Percentiles rank a stretch among this genome's conserved stretches.
phyloP scores from a whole-genome alignment of 2,113 vertebrate genomes.

The Myrmecobius fasciatus region DNA sequence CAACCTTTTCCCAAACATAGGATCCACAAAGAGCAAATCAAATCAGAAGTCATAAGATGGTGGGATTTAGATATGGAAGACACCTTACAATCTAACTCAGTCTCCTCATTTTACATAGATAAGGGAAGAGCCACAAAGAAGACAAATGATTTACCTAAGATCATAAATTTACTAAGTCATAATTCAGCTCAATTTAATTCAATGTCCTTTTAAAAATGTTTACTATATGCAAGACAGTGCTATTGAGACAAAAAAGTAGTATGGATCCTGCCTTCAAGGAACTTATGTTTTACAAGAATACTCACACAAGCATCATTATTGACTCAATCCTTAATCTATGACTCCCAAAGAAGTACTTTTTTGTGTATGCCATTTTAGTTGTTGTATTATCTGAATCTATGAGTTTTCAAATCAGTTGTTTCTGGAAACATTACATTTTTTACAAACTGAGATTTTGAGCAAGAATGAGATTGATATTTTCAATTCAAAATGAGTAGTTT shows the following conservation, averaged over 20 bases:
- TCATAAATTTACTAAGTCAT: neutral
- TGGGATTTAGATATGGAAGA: neutral
- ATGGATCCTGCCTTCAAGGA: neutral
- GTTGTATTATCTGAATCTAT: neutral
- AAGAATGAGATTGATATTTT: conserved; percentile 40
- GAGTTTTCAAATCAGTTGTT: neutral
- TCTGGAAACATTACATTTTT: neutral
- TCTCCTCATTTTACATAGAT: neutral
- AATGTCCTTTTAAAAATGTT: neutral
- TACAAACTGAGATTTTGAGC: conserved; percentile 9
- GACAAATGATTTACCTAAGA: neutral
- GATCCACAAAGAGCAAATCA: conserved; percentile 26
- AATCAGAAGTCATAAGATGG: conserved; percentile 32
- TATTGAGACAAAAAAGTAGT: neutral
- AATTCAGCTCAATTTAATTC: neutral
- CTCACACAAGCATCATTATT: neutral
- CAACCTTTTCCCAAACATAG: neutral
- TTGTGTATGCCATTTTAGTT: neutral
- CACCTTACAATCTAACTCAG: neutral
- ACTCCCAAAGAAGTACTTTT: neutral
- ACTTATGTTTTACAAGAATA: neutral
- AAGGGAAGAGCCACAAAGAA: neutral
- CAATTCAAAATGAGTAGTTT: conserved; percentile 23
- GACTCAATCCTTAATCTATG: no score
- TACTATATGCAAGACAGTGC: neutral